Percentiles rank a stretch among this genome's conserved stretches.
These are phyloP conservation scores for Apodemus sylvaticus DNA, from an alignment of 2,113 vertebrate genomes.

Conservation along the genomic window DNA sequence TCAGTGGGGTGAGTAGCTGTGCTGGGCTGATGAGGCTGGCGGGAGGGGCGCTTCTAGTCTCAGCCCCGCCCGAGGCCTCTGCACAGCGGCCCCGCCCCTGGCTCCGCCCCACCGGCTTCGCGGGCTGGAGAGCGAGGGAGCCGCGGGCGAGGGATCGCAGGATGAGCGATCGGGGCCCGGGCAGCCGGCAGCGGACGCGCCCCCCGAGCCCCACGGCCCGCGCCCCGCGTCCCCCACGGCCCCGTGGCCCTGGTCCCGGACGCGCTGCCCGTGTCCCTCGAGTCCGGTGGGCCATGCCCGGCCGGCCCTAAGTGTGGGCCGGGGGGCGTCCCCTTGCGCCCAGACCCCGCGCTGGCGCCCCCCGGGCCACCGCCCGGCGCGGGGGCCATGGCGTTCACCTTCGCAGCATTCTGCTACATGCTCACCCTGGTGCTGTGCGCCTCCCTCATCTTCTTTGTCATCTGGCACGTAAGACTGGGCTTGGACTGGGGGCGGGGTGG, in stretches of 20 bases:
- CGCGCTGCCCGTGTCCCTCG: slow-evolving; percentile 9
- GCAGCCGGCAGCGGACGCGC: slow-evolving; percentile 77
- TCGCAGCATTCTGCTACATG: slow-evolving; percentile 98
- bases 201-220: slow-evolving; percentile 72
- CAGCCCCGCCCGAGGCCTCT: slow-evolving; percentile 67
- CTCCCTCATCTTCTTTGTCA: slow-evolving; percentile 96
- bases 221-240: slow-evolving; percentile 54
- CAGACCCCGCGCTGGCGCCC: slow-evolving; percentile 76
- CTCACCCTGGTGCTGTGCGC: slow-evolving; percentile 94
- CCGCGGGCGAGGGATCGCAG: slow-evolving; percentile 78
- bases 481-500: slow-evolving; percentile 50
- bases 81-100: slow-evolving; percentile 71
- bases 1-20: neutral
- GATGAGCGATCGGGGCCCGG: slow-evolving; percentile 78
- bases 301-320: slow-evolving; percentile 73
- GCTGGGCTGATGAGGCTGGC: neutral
- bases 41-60: neutral
- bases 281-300: slow-evolving; percentile 68
- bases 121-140: slow-evolving; percentile 77
- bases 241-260: slow-evolving; percentile 72
- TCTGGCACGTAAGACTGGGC: slow-evolving; percentile 93
- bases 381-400: slow-evolving; percentile 90
- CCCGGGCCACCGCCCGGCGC: slow-evolving; percentile 74
- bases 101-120: slow-evolving; percentile 80
- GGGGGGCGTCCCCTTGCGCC: slow-evolving; percentile 74